Percentiles rank a stretch among this genome's conserved stretches.
Conservation (phyloP, 2,797 vertebrate species). For the Poecilia velifera region DNA sequence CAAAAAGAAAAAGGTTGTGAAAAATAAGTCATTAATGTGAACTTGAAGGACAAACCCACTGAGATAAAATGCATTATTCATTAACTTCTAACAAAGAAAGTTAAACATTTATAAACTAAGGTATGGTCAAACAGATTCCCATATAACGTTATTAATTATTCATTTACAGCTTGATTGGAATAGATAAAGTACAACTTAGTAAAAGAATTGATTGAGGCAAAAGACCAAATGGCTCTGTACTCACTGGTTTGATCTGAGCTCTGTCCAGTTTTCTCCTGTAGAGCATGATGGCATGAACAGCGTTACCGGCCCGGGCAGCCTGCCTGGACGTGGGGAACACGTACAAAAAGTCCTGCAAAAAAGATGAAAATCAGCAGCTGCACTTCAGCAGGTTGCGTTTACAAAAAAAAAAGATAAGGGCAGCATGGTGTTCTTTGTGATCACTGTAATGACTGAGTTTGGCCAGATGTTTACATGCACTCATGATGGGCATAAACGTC, state of each 20-base stretch:
- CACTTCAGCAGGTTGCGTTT: background rate
- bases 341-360: slow-evolving; percentile 89
- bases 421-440: background rate
- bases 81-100: slow-evolving; percentile 14
- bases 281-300: slow-evolving; percentile 90
- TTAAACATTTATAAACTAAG: slow-evolving; percentile 36
- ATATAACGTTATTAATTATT: background rate
- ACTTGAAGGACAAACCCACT: slow-evolving; percentile 32
- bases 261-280: slow-evolving; percentile 94
- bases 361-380: background rate
- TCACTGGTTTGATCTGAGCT: slow-evolving; percentile 94
- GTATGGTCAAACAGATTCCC: background rate
- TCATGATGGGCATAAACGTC: background rate
- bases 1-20: slow-evolving; percentile 17
- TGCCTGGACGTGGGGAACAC: slow-evolving; percentile 87
- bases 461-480: background rate
- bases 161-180: background rate
- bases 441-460: background rate
- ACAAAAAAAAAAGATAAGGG: background rate
- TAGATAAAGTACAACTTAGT: background rate
- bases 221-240: slow-evolving; percentile 42
- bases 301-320: slow-evolving; percentile 92
- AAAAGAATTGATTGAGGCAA: background rate
- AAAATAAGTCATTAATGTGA: slow-evolving; percentile 36
- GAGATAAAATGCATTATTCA: slow-evolving; percentile 10